Percentiles rank a stretch among this genome's conserved stretches.
Evolutionary conservation across 2,113 vertebrate species (phyloP).

Genomic region (Otis tarda): DNA sequence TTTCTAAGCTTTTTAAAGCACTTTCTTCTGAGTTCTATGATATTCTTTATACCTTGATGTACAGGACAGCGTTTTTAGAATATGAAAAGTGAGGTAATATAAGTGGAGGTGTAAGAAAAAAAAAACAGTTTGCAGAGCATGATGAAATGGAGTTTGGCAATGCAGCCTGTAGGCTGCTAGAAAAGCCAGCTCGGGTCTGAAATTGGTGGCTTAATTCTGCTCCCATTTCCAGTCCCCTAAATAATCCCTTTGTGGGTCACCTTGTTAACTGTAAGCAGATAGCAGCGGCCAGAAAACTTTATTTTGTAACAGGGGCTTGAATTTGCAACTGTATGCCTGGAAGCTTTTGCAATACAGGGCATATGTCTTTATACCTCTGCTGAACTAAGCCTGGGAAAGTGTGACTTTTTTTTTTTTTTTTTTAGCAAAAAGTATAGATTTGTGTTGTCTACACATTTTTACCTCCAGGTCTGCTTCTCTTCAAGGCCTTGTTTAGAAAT

Average conservation of each 20-base stretch:
- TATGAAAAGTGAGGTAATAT: not conserved
- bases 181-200: not conserved
- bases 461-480: not conserved
- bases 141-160: not conserved
- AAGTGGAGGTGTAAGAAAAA: not conserved
- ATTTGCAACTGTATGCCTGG: not conserved
- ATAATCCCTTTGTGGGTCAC: not conserved
- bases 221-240: not conserved
- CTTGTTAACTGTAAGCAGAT: not conserved
- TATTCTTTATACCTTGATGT: not conserved
- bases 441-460: not conserved
- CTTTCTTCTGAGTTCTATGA: not conserved
- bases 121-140: not conserved
- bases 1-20: fast-evolving
- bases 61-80: not conserved
- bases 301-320: not conserved
- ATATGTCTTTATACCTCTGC: not conserved
- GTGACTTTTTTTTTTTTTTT: not conserved
- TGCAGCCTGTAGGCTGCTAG: not conserved
- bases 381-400: not conserved
- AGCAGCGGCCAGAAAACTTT: not conserved
- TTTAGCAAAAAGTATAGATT: not conserved
- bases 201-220: not conserved
- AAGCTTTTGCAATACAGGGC: not conserved
- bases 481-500: not conserved